phyloP scores from a whole-genome alignment of 2,888 invertebrate genomes.

The Teleogryllus oceanicus region DNA sequence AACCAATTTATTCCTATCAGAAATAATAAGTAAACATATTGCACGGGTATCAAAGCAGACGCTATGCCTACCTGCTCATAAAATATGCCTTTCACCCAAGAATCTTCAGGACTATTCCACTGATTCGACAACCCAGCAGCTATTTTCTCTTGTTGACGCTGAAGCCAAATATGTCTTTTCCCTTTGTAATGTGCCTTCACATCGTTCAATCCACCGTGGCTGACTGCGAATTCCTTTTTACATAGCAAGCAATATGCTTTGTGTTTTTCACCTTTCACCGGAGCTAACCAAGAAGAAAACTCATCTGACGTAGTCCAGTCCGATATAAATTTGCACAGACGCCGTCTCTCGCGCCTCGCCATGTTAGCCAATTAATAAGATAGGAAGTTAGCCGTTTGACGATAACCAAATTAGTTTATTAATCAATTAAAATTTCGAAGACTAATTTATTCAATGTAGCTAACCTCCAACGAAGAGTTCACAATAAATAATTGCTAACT shows the following conservation, averaged over 20 bases:
- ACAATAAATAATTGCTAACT: background rate
- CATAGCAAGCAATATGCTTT: constrained; percentile 44
- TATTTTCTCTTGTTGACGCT: constrained; percentile 39
- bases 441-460: too few relatives aligned
- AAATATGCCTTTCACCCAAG: constrained; percentile 30
- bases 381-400: background rate
- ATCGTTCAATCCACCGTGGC: constrained; percentile 44
- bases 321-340: constrained; percentile 44
- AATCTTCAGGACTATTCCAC: constrained; percentile 33
- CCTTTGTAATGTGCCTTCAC: constrained; percentile 44
- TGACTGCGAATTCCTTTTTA: constrained; percentile 44
- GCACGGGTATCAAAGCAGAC: background rate
- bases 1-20: background rate
- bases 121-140: constrained; percentile 33
- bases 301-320: constrained; percentile 42
- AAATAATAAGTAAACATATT: background rate
- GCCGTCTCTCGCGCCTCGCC: constrained; percentile 40
- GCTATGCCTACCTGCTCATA: constrained; percentile 34
- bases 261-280: constrained; percentile 43
- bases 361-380: constrained; percentile 36
- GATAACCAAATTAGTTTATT: constrained; percentile 9
- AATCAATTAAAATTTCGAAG: background rate
- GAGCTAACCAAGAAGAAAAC: constrained; percentile 43
- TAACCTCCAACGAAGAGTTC: too few relatives aligned
- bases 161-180: constrained; percentile 44